phyloP scores from a whole-genome alignment of 2,113 vertebrate species.

The Crotalus tigris region DNA sequence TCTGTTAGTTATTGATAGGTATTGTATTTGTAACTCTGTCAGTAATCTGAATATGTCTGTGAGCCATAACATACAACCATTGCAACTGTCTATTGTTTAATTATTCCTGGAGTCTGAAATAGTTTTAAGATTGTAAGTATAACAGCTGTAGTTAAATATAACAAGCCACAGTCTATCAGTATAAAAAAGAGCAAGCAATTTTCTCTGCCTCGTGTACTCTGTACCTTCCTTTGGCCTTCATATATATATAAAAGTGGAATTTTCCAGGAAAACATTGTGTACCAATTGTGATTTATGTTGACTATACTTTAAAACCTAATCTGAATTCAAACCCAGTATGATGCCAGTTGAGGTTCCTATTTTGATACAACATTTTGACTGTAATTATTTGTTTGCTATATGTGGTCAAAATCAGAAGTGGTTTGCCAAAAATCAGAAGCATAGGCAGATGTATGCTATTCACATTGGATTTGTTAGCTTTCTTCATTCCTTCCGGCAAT shows the following conservation, averaged over 20 bases:
- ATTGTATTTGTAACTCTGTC: not conserved
- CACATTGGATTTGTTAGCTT: not conserved
- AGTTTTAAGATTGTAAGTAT: not conserved
- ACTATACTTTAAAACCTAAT: not conserved
- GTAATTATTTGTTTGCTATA: not conserved
- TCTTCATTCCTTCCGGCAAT: not conserved
- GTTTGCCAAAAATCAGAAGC: not conserved
- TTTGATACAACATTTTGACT: not conserved
- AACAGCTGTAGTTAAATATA: not conserved
- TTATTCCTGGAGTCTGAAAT: not conserved
- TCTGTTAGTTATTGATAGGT: not conserved
- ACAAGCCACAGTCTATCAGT: not conserved
- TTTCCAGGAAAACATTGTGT: not conserved
- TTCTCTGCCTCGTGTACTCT: not conserved
- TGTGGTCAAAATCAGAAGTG: not conserved
- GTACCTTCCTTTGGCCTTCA: not conserved
- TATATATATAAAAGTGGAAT: not conserved
- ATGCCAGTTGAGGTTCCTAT: not conserved
- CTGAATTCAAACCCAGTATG: not conserved
- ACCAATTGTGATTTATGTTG: not conserved
- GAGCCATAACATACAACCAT: not conserved
- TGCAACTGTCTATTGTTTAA: not conserved
- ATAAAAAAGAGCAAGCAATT: not conserved
- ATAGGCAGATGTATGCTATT: not conserved
- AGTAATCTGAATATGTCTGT: not conserved